Base-by-base conservation (phyloP, 2,797 vertebrate genomes). In the Glyptemys insculpta region DNA sequence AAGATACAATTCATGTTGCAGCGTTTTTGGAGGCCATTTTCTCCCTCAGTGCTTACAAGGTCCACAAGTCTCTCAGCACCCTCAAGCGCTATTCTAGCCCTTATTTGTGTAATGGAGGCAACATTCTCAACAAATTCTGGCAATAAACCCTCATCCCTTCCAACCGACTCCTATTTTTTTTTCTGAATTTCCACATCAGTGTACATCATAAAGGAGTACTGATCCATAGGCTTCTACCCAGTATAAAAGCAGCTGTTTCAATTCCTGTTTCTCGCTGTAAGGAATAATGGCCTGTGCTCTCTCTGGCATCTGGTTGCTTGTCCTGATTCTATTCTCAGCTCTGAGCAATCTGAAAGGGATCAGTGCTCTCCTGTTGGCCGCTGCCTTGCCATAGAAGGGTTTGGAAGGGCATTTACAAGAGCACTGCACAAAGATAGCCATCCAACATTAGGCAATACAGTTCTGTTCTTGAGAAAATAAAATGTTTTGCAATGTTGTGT, bases 321-420 rank as follows among this genome's bases (percentile, higher is more conserved):
- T 83, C 79, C 56, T 72, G 52, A 96, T 93, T 94, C 82, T 83
- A 68, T 89, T 95, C 92, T 86, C 87, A 88, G 47, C 83, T 89
- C 50, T 87, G 90, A 74, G 90, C 29, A 41, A 49, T 90, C 90
- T 91, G 87, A 93, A 37, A 87, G 85, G 72, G 94, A 90, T 86
- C 76, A 96, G 53, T 88, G 41, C 44, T 89, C 54, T 96, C 89
- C 54, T 86, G 90, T 90, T 65, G 83, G 91, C 90, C 96, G 84
- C 68, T 98, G 94, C 83, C 59, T 95, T 87, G 79, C 44, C 62
- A 92, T 9, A 49, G 76, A 72, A 83, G 94, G 89, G 82, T 82
- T 87, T 95, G 78, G 79, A 82, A 96, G 49, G 37, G 92, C 62
- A 44, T 2, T 79, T 23, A 41, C 19, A 29, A 1, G 95, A 82